A percentile compares a stretch with the other conserved stretches of the same genome.
Evolutionary conservation across 2,113 vertebrate species (phyloP).

Genomic region (Calyptommatus sinebrachiatus): DNA sequence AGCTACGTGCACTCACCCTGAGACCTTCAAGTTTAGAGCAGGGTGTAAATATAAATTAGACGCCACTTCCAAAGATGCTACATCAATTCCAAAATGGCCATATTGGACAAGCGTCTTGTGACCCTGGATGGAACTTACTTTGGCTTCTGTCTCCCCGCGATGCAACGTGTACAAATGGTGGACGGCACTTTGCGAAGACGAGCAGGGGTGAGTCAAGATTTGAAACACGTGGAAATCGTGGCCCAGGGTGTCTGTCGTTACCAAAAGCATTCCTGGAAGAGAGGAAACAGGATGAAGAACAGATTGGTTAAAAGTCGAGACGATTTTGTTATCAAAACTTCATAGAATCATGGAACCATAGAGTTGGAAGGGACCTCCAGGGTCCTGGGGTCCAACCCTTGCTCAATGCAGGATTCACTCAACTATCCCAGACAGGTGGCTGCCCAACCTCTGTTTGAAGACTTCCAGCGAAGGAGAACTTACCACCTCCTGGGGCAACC

Average conservation of each 20-base stretch:
- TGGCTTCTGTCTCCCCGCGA: slow-evolving; percentile 98
- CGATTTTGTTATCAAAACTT: too few species aligned
- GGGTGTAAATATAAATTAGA: slow-evolving; percentile 11
- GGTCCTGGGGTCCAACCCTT: too few species aligned
- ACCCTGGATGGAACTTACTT: slow-evolving; percentile 78
- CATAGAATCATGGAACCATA: too few species aligned
- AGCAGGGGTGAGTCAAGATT: slow-evolving; percentile 95
- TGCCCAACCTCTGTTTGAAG: too few species aligned
- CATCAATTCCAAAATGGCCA: slow-evolving; percentile 47
- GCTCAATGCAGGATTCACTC: too few species aligned
- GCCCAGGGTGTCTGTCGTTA: slow-evolving; percentile 92
- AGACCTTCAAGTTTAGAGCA: too few species aligned
- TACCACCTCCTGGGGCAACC: too few species aligned
- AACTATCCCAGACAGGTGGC: too few species aligned
- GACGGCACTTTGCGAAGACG: slow-evolving; percentile 93
- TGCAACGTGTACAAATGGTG: slow-evolving; percentile 97
- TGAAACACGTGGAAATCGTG: slow-evolving; percentile 98
- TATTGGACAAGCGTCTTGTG: slow-evolving; percentile 46
- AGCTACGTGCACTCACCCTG: too few species aligned
- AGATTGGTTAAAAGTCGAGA: slow-evolving; percentile 15
- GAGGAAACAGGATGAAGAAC: slow-evolving; percentile 19
- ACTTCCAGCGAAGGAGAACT: too few species aligned
- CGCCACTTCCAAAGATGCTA: slow-evolving; percentile 64
- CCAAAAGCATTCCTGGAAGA: slow-evolving; percentile 90
- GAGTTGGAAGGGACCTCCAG: too few species aligned